phyloP scores from a whole-genome alignment of 2,888 invertebrate genomes.

The Blomia tropicalis region DNA sequence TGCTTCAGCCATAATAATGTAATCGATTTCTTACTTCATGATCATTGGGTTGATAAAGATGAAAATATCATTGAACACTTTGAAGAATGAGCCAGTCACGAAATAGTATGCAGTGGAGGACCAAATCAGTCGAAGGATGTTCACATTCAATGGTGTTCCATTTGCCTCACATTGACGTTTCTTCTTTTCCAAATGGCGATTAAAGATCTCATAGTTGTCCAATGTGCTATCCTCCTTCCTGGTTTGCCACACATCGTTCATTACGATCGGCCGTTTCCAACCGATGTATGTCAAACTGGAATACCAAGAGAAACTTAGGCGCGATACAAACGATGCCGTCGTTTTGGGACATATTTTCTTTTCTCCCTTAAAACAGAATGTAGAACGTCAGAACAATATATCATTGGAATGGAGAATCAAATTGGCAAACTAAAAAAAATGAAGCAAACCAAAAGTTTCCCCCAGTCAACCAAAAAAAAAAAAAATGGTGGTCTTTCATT shows the following conservation, averaged over 20 bases:
- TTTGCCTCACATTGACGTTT: background rate
- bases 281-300: conserved; percentile 32
- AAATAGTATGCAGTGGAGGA: conserved; percentile 27
- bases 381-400: conserved; percentile 9
- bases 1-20: no score
- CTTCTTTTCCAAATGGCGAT: conserved; percentile 18
- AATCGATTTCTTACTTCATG: conserved; percentile 33
- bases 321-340: conserved; percentile 25
- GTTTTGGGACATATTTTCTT: conserved; percentile 22
- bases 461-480: no score
- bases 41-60: conserved; percentile 38
- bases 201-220: conserved; percentile 20
- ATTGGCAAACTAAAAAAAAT: no score
- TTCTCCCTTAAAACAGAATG: background rate
- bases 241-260: conserved; percentile 35
- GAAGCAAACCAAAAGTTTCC: no score
- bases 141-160: background rate
- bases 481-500: no score
- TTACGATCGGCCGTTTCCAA: conserved; percentile 34
- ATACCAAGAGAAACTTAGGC: conserved; percentile 26
- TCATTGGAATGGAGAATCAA: background rate
- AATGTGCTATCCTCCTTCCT: conserved; percentile 25
- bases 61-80: conserved; percentile 36
- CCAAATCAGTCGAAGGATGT: conserved; percentile 1
- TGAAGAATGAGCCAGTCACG: conserved; percentile 34